phyloP scores from a whole-genome alignment of 2,797 vertebrate genomes.

The Tiaroga cobitis region DNA sequence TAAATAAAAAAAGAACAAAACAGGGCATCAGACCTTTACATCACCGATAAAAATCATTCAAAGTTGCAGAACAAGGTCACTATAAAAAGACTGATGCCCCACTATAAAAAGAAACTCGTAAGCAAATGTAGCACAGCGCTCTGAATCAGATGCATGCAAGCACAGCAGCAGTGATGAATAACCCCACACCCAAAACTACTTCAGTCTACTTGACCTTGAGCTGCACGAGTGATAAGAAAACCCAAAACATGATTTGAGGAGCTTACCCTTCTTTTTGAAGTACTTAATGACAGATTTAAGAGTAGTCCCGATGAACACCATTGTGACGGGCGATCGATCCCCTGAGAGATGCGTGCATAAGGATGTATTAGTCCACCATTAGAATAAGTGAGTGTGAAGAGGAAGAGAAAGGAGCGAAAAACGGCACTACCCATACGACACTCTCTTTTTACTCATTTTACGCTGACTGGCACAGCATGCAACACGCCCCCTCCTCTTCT shows the following conservation, averaged over 20 bases:
- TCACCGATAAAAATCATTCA: not conserved
- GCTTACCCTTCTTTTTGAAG: constrained; percentile 86
- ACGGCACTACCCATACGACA: constrained; percentile 49
- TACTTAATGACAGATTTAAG: constrained; percentile 86
- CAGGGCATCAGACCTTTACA: not conserved
- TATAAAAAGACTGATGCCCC: not conserved
- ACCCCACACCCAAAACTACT: constrained; percentile 45
- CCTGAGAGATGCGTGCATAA: constrained; percentile 26
- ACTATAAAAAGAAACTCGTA: constrained; percentile 29
- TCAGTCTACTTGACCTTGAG: constrained; percentile 59
- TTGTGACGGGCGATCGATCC: constrained; percentile 68
- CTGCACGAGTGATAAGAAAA: constrained; percentile 31
- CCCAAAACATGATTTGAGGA: constrained; percentile 48
- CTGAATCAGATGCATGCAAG: constrained; percentile 21
- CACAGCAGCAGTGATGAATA: constrained; percentile 1
- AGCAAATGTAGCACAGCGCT: constrained; percentile 23
- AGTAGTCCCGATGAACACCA: constrained; percentile 84
- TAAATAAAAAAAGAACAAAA: not conserved
- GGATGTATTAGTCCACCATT: constrained; percentile 48
- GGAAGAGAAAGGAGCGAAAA: constrained; percentile 25
- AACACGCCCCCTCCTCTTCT: constrained; percentile 11
- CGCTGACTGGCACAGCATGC: constrained; percentile 59
- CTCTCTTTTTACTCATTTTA: constrained; percentile 43
- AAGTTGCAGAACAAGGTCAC: constrained; percentile 48
- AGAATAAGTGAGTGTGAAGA: constrained; percentile 16